Base-by-base conservation (phyloP, 2,888 invertebrate genomes). In the Diogma glabrata region DNA sequence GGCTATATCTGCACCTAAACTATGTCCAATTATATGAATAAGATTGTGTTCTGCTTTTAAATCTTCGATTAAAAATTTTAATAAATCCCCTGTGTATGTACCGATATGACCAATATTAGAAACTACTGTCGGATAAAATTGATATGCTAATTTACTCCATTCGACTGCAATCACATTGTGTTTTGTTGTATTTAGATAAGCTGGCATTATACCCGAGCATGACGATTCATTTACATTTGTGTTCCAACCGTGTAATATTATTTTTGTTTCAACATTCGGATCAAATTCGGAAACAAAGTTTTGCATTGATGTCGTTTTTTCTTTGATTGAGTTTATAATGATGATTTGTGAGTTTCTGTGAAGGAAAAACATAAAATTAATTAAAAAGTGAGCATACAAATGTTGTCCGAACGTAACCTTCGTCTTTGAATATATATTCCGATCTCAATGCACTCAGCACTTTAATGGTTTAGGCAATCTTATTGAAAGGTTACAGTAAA, bases 221-320 rank as follows among this genome's bases (percentile, higher is more conserved):
- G 43, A 40, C 2, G 40, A 4, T 22, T 22, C n/a, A 7, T 43
- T 22, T 8, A 43, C 10, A 43, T 23, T 43, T 14, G 43, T 22
- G 6, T 1, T 5, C 69, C 70, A 68, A 24, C 68, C 68, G 33
- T 68, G 68, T 0, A 68, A 67, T 1, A 69, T 57, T n/a, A 68
- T 66, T 51, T 69, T 68, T 2, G 68, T 69, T 46, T 67, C 66
- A 52, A 67, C 53, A 2, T 61, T 57, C 1, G 66, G 62, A 43
- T 43, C 23, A n/a, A 43, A 43, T n/a, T 43, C 22, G 22, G 20
- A 22, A 7, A 43, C 43, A 43, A 43, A 43, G 23, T 22, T 43
- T 22, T 14, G 4, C 43, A 43, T 43, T 14, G 7, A 6, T 12
- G 3, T 3, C 9, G 43, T 22, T 43, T 43, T 43, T 22, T 43